Conservation (phyloP, 1,140 invertebrate species). For the Gonatopus flavifemur region DNA sequence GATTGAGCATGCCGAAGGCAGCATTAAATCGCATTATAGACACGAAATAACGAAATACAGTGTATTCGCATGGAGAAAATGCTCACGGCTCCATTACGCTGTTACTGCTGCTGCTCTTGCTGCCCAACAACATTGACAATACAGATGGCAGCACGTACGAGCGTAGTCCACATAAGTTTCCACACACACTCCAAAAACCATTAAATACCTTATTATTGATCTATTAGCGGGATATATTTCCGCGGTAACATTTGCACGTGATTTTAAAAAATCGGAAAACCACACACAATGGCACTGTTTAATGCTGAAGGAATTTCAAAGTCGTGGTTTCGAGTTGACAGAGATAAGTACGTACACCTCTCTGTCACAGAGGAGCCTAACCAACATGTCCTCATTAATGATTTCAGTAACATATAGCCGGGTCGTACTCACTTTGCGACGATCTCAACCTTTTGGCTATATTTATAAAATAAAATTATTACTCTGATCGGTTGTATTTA, state of each 20-base stretch:
- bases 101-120: conserved; percentile 42
- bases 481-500: conserved; percentile 26
- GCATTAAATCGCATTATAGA: conserved; percentile 34
- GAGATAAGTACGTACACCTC: conserved; percentile 29
- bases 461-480: conserved; percentile 22
- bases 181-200: conserved; percentile 29
- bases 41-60: conserved; percentile 20
- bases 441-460: conserved; percentile 19
- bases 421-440: conserved; percentile 43
- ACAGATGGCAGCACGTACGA: conserved; percentile 62
- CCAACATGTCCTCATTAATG: conserved; percentile 63
- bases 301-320: conserved; percentile 16
- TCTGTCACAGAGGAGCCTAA: conserved; percentile 54
- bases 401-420: conserved; percentile 48
- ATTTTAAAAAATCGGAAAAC: conserved; percentile 23
- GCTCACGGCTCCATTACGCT: conserved; percentile 58
- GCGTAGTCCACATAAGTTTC: conserved; percentile 22
- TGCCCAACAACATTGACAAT: conserved; percentile 70
- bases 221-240: conserved; percentile 52
- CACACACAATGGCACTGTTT: conserved; percentile 10
- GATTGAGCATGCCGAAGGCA: conserved; percentile 22
- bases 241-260: conserved; percentile 43
- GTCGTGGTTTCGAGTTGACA: conserved; percentile 11
- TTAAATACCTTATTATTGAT: conserved; percentile 59
- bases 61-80: conserved; percentile 34